Conservation (phyloP, 1,140 invertebrate species). For the Hestina assimilis region DNA sequence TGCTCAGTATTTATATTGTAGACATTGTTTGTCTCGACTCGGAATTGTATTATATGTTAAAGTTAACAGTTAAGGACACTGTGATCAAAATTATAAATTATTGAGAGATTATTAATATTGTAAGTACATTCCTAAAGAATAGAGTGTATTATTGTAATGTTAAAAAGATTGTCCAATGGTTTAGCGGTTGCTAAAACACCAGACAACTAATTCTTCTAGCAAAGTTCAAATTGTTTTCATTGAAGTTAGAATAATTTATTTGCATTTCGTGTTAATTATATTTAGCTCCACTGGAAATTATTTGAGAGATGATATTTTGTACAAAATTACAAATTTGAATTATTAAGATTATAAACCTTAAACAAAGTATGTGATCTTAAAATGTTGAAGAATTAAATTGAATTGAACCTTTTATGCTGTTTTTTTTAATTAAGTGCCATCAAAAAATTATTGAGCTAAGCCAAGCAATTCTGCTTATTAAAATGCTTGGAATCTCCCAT, state of each 20-base stretch:
- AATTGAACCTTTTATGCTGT: constrained; percentile 51
- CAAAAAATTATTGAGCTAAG: too few species aligned
- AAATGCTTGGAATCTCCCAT: too few species aligned
- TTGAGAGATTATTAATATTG: constrained; percentile 77
- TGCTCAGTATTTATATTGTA: constrained; percentile 74
- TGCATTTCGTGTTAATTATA: constrained; percentile 63
- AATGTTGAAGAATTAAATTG: constrained; percentile 73
- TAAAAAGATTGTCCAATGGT: constrained; percentile 60
- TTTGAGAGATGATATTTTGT: constrained; percentile 74
- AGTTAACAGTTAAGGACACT: constrained; percentile 76
- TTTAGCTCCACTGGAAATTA: constrained; percentile 57
- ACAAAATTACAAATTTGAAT: constrained; percentile 72
- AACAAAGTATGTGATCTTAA: constrained; percentile 71
- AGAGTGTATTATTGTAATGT: constrained; percentile 71
- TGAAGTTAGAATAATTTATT: constrained; percentile 59
- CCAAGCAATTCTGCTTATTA: too few species aligned
- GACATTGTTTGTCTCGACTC: constrained; percentile 62
- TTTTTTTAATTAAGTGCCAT: too few species aligned
- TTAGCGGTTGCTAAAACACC: constrained; percentile 19
- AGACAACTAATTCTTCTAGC: constrained; percentile 28
- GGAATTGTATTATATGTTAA: constrained; percentile 76
- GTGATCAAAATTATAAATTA: constrained; percentile 79
- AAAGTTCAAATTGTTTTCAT: constrained; percentile 56
- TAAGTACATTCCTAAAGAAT: constrained; percentile 76
- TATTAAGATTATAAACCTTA: constrained; percentile 60